Evolutionary conservation across 2,113 vertebrate species (phyloP).

Genomic region (Syngnathus typhle): DNA sequence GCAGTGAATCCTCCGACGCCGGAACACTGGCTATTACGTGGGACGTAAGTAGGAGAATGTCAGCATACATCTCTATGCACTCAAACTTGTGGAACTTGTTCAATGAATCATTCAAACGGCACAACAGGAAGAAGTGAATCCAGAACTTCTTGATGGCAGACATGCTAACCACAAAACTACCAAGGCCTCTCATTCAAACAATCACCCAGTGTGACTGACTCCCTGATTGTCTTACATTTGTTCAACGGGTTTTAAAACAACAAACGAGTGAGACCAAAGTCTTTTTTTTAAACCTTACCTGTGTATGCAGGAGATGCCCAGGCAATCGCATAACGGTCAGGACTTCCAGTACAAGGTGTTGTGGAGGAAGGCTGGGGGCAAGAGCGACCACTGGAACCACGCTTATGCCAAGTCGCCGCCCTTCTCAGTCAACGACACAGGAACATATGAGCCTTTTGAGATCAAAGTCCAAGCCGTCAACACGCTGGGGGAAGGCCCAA

Average conservation of each 20-base stretch:
- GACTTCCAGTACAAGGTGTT: slow-evolving; percentile 76
- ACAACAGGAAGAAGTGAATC: not conserved
- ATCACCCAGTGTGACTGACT: not conserved
- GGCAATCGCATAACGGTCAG: slow-evolving; percentile 66
- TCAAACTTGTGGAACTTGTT: not conserved
- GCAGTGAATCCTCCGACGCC: slow-evolving; percentile 72
- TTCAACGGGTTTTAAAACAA: not conserved
- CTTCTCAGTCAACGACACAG: slow-evolving; percentile 66
- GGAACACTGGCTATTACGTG: slow-evolving; percentile 75
- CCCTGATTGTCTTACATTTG: not conserved
- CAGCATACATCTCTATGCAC: not conserved
- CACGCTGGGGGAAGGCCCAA: slow-evolving; percentile 63
- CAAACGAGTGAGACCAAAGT: not conserved
- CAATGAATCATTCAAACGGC: not conserved
- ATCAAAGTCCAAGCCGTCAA: slow-evolving; percentile 82
- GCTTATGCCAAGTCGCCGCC: slow-evolving; percentile 49
- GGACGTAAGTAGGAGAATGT: slow-evolving; percentile 66
- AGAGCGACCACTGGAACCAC: slow-evolving; percentile 56
- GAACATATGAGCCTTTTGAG: slow-evolving; percentile 75
- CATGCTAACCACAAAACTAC: not conserved
- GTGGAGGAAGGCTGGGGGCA: slow-evolving; percentile 62
- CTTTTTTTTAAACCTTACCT: not conserved
- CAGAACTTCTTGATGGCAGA: not conserved
- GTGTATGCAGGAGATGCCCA: slow-evolving; percentile 69
- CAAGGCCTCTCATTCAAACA: not conserved